Conservation (phyloP, 2,797 vertebrate species). For the Pipistrellus kuhlii region DNA sequence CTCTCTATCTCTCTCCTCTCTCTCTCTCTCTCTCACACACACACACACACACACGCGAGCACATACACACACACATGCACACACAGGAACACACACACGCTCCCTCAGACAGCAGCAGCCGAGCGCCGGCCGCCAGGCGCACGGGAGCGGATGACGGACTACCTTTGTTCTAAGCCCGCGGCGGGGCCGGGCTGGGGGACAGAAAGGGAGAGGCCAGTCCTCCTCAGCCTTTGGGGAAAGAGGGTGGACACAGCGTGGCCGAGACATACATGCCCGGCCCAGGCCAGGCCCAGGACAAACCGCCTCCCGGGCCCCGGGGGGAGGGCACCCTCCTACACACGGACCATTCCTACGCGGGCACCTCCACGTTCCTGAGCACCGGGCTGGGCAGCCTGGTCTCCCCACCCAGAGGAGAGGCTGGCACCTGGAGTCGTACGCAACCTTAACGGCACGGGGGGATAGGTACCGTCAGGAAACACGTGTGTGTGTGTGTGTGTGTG, state of each 20-base stretch:
- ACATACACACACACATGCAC: too few species aligned
- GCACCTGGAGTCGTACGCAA: too few species aligned
- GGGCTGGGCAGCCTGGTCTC: too few species aligned
- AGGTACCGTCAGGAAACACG: not conserved
- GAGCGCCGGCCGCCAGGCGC: not conserved
- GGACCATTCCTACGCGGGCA: not conserved
- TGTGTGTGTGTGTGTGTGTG: too few species aligned
- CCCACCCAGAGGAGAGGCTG: too few species aligned
- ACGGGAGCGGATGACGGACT: not conserved
- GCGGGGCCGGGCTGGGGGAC: slow-evolving; percentile 77
- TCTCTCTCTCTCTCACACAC: too few species aligned
- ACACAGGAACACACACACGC: too few species aligned
- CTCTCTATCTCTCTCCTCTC: too few species aligned
- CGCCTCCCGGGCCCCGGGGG: not conserved
- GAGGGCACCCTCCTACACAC: not conserved
- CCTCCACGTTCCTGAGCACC: too few species aligned
- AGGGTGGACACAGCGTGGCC: not conserved
- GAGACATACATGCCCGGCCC: not conserved
- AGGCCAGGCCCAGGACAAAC: not conserved
- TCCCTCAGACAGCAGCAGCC: too few species aligned
- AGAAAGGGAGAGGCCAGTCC: slow-evolving; percentile 80
- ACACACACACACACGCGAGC: too few species aligned
- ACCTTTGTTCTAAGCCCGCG: slow-evolving; percentile 4
- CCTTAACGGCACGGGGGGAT: not conserved
- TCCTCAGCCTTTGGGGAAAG: slow-evolving; percentile 82